Conservation (phyloP, 2,797 vertebrate genomes). For the Eidolon dupreanum region DNA sequence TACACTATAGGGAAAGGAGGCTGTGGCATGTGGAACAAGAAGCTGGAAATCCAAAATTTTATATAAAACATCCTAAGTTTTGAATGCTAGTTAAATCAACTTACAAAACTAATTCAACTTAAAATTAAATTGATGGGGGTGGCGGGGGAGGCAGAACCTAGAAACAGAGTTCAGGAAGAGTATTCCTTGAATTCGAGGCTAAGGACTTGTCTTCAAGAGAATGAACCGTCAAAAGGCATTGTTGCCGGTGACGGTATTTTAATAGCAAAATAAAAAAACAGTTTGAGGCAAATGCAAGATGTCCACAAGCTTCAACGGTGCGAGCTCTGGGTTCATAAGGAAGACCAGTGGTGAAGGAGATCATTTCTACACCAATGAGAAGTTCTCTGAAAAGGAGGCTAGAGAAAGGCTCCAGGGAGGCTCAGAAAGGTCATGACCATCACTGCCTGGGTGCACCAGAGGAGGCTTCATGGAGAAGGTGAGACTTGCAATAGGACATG, state of each 20-base stretch:
- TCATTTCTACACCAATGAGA: neutral
- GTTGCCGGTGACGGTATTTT: neutral
- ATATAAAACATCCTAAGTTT: neutral
- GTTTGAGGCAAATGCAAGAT: neutral
- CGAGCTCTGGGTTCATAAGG: neutral
- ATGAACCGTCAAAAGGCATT: neutral
- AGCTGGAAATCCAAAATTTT: neutral
- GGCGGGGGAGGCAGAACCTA: neutral
- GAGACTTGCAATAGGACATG: neutral
- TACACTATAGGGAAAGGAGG: neutral
- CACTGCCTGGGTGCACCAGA: neutral
- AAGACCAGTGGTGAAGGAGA: neutral
- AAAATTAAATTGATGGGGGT: neutral
- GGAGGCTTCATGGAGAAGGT: neutral
- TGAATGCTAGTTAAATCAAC: neutral
- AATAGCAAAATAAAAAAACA: neutral
- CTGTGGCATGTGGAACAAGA: neutral
- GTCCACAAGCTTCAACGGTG: neutral
- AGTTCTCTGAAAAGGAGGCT: neutral
- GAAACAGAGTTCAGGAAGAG: constrained; percentile 1
- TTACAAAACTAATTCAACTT: neutral
- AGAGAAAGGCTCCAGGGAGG: neutral
- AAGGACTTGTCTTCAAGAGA: neutral
- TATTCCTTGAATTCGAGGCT: constrained; percentile 22
- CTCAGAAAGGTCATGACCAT: neutral